Base-by-base conservation (phyloP, 2,797 vertebrate genomes). In the Sylvilagus floridanus region DNA sequence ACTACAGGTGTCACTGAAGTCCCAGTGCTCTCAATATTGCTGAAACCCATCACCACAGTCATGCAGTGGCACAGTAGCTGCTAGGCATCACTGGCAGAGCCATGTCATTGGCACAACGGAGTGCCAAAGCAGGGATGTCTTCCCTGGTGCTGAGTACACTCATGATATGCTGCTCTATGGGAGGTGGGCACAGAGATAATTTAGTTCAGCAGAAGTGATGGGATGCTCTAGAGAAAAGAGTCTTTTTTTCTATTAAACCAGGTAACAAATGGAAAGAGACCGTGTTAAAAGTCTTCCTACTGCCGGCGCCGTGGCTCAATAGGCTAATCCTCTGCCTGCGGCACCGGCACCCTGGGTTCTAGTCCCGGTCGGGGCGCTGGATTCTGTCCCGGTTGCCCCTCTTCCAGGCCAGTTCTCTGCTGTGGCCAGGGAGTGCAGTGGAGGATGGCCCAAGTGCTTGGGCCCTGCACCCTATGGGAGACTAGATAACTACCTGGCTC, bases 11-110 rank as follows among this genome's bases (percentile, higher is more conserved):
- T 10, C 65, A 30, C 19, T 7, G 35, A 83, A 72, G 84, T 66
- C 47, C 32, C 52, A 37, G 42, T 91, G 60, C 60, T 42, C 52
- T 92, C 75, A 42, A 4, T 76, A 24, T 32, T 92, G 87, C 30
- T 92, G 75, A 86, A 28, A 22, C 22, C 78, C 88, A 77, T 94
- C 90, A 90, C 65, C 2, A 13, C 14, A 57, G 78, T 26, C 81
- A 93, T 63, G 68, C 77, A 52, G 50, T 5, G 8, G 62, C 78
- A 52, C 82, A 79, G 85, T 50, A 60, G 85, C 32, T 35, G 11
- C 24, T 22, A n/a, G 65, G 3, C 16, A 9, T 69, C 28, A 32
- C 16, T 47, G 7, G 22, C 54, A 87, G 69, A 66, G 28, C 75
- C 12, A 3, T 10, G 50, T 2, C 32, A 9, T 30, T 50, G 73